Evolutionary conservation across 2,113 vertebrate genomes (phyloP), one percentile per base, ranked within the genome.

Genomic region (Chaetops frenatus): DNA sequence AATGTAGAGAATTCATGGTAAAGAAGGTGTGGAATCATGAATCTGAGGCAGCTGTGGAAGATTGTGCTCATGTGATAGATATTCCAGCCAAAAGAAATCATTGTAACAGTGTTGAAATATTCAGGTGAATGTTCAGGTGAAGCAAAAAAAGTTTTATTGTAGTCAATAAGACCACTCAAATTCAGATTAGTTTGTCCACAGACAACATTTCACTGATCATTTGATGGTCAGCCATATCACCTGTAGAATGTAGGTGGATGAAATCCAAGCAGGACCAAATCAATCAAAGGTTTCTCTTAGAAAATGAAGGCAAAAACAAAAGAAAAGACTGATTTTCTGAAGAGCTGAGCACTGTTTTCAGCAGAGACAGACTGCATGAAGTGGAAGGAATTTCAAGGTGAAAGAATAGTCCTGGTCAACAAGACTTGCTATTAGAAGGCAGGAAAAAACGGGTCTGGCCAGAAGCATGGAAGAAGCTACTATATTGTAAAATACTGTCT

Each of bases 1-100:
- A 6, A n/a, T 0, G 0, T 6, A 33, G 5, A 2, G 10, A 61
- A 72, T 64, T 86, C 38, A n/a, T 15, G 4, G 4, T 33, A 48
- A 89, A 19, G 20, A 48, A 61, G 8, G 6, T 80, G 38, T 45
- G 20, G 40, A 64, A 27, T 19, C 3, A 9, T 20, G 45, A 82
- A 45, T 89, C 20, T 66, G 24, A 57, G 40, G 24, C 24, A 62
- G 3, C 4, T 66, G 11, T 45, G 7, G 38, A 69, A 42, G 29
- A 23, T 6, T 72, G 36, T 58, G 5, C 7, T 62, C 15, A 38
- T n/a, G 24, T 61, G 21, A 73, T 15, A n/a, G 33, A 36, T 50
- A 10, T 2, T 14, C 60, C 53, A 28, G 22, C 3, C 51, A 25
- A 23, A 23, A 51, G 42, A 35, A 36, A 65, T 31, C 15, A 58